phyloP scores from a whole-genome alignment of 1,140 invertebrate species.

The Diorhabda sublineata region DNA sequence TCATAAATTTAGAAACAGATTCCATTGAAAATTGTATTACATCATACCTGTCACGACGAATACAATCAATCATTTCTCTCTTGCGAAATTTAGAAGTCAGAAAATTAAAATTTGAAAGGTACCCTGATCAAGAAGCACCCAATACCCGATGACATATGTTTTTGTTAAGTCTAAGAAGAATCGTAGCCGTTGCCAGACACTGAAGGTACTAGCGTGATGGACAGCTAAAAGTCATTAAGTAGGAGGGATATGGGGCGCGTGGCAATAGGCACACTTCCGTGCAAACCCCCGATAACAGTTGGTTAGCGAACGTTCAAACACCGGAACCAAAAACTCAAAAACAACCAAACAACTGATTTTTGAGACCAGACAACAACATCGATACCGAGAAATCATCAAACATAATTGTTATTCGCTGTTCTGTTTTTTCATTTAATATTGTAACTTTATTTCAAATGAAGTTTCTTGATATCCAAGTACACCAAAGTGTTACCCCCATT shows the following conservation, averaged over 20 bases:
- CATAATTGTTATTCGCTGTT: too few relatives aligned
- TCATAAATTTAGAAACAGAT: too few relatives aligned
- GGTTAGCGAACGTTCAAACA: conserved; percentile 11
- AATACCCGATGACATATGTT: neutral
- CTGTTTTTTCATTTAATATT: too few relatives aligned
- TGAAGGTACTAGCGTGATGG: neutral
- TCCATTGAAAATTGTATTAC: too few relatives aligned
- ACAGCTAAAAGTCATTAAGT: conserved; percentile 6
- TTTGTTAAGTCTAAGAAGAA: neutral
- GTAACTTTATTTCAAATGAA: too few relatives aligned
- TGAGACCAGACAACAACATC: conserved; percentile 1
- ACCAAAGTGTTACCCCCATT: too few relatives aligned
- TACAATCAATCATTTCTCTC: neutral
- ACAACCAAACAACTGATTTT: conserved; percentile 7
- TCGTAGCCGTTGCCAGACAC: neutral
- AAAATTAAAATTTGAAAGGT: neutral
- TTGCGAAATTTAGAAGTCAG: neutral
- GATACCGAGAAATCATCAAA: conserved; percentile 3
- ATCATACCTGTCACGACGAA: neutral
- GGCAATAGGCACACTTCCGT: conserved; percentile 12
- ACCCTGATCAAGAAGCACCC: neutral
- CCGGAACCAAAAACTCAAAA: conserved; percentile 11
- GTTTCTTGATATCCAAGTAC: too few relatives aligned
- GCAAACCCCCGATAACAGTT: conserved; percentile 11
- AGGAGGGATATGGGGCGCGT: conserved; percentile 6